A percentile compares a stretch with the other conserved stretches of the same genome.
Conservation (phyloP, 2,888 invertebrate genomes). For the Dendrolimus pini region DNA sequence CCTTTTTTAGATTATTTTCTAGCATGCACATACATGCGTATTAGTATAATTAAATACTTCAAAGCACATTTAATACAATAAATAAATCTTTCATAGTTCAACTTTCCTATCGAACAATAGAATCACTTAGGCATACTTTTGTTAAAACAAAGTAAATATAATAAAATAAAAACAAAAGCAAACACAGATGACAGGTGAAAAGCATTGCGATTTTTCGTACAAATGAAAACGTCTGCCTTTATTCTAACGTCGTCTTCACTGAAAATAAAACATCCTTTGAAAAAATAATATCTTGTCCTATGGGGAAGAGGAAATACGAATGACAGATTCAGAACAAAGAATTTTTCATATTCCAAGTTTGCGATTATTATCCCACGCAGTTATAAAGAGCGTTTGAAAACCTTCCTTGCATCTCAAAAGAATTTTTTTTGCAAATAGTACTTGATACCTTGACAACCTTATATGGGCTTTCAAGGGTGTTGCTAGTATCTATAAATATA, state of each 20-base stretch:
- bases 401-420: background rate
- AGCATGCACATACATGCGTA: too few species aligned
- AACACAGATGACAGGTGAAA: slow-evolving; percentile 47
- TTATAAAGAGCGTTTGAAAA: background rate
- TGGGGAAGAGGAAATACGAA: slow-evolving; percentile 27
- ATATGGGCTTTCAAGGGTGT: too few species aligned
- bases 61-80: too few species aligned
- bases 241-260: slow-evolving; percentile 27
- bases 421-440: background rate
- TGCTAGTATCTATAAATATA: too few species aligned
- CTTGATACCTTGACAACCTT: too few species aligned
- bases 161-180: slow-evolving; percentile 19
- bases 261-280: slow-evolving; percentile 35
- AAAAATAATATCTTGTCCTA: slow-evolving; percentile 33
- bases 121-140: too few species aligned
- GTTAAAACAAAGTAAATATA: slow-evolving; percentile 11
- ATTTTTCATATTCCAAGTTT: slow-evolving; percentile 12
- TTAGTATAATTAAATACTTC: too few species aligned
- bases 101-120: too few species aligned
- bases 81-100: too few species aligned
- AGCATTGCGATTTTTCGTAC: slow-evolving; percentile 35
- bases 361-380: background rate
- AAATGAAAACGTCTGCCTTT: slow-evolving; percentile 37
- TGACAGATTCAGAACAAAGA: slow-evolving; percentile 41
- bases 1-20: too few species aligned